Evolutionary conservation across 2,113 vertebrate species (phyloP), one percentile per base, ranked within the genome.

Genomic region (Coracopsis vasa): DNA sequence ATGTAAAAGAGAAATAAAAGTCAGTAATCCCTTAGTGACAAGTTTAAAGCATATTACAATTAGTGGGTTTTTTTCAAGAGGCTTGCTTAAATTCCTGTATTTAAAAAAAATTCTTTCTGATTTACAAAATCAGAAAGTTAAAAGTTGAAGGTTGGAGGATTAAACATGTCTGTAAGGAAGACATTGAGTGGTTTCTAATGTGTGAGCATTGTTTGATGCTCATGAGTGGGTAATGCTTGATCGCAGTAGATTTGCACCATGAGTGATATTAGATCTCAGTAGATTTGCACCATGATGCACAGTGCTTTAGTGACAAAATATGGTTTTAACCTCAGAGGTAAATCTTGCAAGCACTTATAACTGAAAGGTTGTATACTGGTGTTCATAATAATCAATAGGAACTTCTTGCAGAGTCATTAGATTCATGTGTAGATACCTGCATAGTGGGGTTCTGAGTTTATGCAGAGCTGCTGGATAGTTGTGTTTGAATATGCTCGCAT

Each of bases 211-310:
- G 7, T 54, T 87, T 42, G 54, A 29, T 13, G 10, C 23, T 64
- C 35, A 3, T 8, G 51, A 73, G 39, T 0, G 0, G 23, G 25
- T 53, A 39, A 11, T 82, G 1, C 4, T 19, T 0, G 7, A 42
- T 10, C 24, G 20, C n/a, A n/a, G 33, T 47, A 44, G 51, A 77
- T 33, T 13, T 14, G 1, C 9, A 7, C 3, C 0, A 0, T 0
- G 0, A 18, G 27, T 54, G 44, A 10, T 83, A 1, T 4, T 20
- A 0, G 7, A 44, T 10, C 24, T 20, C 37, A n/a, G n/a, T 48
- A 44, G 47, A 78, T 33, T 13, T 15, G 1, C 9, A 7, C 3
- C 0, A 0, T 16, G 23, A 11, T 3, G 5, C 39, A 9, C 21
- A 17, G 21, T 16, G 33, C 33, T 85, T 60, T 0, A 35, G 27